These are phyloP conservation scores for Palloptera scutellata DNA, from an alignment of 2,888 invertebrate species.

Conservation along the genomic window DNA sequence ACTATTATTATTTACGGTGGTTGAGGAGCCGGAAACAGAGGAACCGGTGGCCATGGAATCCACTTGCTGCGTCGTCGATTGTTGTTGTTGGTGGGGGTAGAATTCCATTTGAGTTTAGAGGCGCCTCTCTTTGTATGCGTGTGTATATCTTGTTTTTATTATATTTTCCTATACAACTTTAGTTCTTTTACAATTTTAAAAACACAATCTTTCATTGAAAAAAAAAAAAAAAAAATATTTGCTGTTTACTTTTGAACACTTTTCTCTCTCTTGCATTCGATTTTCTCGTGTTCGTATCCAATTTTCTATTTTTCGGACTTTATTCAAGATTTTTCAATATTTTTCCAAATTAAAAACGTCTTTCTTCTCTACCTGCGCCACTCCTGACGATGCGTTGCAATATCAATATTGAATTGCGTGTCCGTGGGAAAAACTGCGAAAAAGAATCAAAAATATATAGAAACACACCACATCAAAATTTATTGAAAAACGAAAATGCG, in stretches of 20 bases:
- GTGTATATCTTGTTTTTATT: conserved; percentile 8
- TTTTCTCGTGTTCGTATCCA: conserved; percentile 5
- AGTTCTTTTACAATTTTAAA: conserved; percentile 3
- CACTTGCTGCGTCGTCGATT: conserved; percentile 31
- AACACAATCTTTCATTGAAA: conserved; percentile 9
- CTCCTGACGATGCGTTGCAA: conserved; percentile 14
- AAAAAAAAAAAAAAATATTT: conserved; percentile 14
- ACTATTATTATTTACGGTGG: conserved; percentile 21
- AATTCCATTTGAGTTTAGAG: conserved; percentile 32
- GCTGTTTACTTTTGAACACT: conserved; percentile 1
- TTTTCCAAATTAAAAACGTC: conserved; percentile 27
- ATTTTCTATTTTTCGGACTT: not conserved
- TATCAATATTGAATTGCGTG: not conserved
- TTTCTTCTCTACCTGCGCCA: conserved; percentile 14
- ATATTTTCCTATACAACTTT: conserved; percentile 7
- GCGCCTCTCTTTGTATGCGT: conserved; percentile 41
- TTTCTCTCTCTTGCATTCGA: conserved; percentile 12
- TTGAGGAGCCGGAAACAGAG: conserved; percentile 24
- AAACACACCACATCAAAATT: conserved; percentile 9
- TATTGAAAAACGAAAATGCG: conserved; percentile 12
- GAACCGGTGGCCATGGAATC: conserved; percentile 41
- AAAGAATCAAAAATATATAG: conserved; percentile 21
- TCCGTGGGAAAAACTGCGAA: conserved; percentile 20
- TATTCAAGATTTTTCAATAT: conserved; percentile 31
- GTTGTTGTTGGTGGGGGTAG: conserved; percentile 37